phyloP scores from a whole-genome alignment of 2,888 invertebrate species.

The Synanthedon tipuliformis region DNA sequence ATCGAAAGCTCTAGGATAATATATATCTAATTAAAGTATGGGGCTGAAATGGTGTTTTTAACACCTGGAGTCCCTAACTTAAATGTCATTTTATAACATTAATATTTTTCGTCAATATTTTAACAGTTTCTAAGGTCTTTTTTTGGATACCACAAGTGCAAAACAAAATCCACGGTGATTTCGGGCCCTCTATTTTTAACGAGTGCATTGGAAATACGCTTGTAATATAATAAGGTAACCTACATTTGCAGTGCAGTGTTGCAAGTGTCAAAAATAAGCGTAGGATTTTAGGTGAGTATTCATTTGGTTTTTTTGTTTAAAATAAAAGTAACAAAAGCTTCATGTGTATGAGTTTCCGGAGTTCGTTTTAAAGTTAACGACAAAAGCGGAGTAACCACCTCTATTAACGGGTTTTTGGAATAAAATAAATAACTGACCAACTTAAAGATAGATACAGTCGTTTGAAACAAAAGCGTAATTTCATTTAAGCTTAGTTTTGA shows the following conservation, averaged over 20 bases:
- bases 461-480: too few species aligned
- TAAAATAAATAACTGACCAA: too few species aligned
- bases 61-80: slow-evolving; percentile 10
- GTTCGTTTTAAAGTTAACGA: too few species aligned
- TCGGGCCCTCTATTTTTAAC: neutral
- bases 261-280: slow-evolving; percentile 8
- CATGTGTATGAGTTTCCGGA: neutral
- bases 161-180: neutral
- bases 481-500: too few species aligned
- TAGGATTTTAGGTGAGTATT: neutral
- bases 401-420: too few species aligned
- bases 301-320: neutral
- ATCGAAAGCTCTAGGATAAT: slow-evolving; percentile 23
- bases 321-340: slow-evolving; percentile 1
- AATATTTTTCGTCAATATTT: neutral
- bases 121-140: neutral
- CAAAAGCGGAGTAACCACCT: too few species aligned
- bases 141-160: neutral
- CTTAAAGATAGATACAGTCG: too few species aligned
- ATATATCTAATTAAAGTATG: slow-evolving; percentile 8
- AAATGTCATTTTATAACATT: neutral
- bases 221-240: neutral
- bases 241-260: slow-evolving; percentile 8
- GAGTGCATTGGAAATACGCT: neutral
- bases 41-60: slow-evolving; percentile 6